Conservation (phyloP, 2,888 invertebrate species). For the Mallateleia sp. region DNA sequence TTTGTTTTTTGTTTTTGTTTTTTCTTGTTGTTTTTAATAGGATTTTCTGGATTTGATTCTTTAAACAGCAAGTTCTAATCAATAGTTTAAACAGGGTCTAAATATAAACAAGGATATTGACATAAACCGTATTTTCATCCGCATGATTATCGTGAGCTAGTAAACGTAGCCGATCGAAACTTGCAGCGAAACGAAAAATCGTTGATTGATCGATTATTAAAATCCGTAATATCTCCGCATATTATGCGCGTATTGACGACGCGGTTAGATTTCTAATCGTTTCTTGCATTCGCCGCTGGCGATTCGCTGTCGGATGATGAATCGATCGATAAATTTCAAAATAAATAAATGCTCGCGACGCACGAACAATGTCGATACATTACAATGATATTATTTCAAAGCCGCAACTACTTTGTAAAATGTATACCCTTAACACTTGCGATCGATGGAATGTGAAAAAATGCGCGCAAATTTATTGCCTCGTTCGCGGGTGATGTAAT, state of each 20-base stretch:
- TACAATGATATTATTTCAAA: too few relatives aligned
- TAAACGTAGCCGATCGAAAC: background rate
- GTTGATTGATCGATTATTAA: conserved; percentile 44
- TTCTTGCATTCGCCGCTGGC: conserved; percentile 29
- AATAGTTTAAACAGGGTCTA: too few relatives aligned
- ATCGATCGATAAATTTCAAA: conserved; percentile 56
- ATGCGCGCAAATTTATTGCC: conserved; percentile 38
- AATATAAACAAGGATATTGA: too few relatives aligned
- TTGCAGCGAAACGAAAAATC: background rate
- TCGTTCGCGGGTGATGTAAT: conserved; percentile 75
- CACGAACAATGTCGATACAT: too few relatives aligned
- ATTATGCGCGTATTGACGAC: conserved; percentile 20
- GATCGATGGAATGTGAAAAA: conserved; percentile 45
- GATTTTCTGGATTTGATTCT: too few relatives aligned
- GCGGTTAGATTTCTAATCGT: conserved; percentile 27
- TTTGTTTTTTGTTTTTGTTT: too few relatives aligned
- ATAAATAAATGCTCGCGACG: conserved; percentile 51
- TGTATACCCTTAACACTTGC: conserved; percentile 37
- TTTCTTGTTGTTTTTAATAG: too few relatives aligned
- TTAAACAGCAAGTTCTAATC: too few relatives aligned
- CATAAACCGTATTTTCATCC: too few relatives aligned
- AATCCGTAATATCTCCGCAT: conserved; percentile 44
- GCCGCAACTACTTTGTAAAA: conserved; percentile 17
- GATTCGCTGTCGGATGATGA: conserved; percentile 32
- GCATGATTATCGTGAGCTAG: too few relatives aligned